These are phyloP conservation scores for Numenius arquata DNA, from an alignment of 2,113 vertebrate genomes.

Conservation along the genomic window DNA sequence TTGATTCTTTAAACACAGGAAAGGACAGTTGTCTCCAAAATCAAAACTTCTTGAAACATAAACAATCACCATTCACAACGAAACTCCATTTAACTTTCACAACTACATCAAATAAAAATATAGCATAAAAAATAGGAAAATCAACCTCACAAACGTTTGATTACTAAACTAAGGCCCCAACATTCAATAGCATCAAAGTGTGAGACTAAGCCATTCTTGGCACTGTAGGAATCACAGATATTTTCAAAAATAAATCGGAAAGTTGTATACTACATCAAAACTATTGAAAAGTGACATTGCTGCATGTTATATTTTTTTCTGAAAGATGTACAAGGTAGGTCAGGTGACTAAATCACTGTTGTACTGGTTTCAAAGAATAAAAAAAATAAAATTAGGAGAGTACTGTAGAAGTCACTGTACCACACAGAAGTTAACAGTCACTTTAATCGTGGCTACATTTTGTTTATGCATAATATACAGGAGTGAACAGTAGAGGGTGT, in stretches of 20 bases:
- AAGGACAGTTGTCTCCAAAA: neutral
- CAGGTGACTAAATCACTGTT: neutral
- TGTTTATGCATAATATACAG: neutral
- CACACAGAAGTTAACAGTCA: neutral
- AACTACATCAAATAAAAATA: neutral
- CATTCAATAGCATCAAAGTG: neutral
- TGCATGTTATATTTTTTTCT: neutral
- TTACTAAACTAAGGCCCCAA: neutral
- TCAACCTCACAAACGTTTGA: neutral
- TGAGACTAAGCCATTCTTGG: neutral
- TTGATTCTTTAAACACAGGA: neutral
- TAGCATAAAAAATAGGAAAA: neutral
- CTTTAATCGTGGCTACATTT: neutral
- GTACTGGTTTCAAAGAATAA: neutral
- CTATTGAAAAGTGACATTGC: neutral
- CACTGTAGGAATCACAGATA: neutral
- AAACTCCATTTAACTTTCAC: neutral
- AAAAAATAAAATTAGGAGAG: neutral
- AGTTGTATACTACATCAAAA: neutral
- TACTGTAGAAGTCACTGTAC: neutral
- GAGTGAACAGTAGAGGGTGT: constrained; percentile 57
- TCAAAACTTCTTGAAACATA: neutral
- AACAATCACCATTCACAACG: neutral
- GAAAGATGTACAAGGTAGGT: neutral
- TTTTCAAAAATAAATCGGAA: neutral